These are phyloP conservation scores for Monochamus saltuarius DNA, from an alignment of 1,140 invertebrate genomes.

Conservation along the genomic window DNA sequence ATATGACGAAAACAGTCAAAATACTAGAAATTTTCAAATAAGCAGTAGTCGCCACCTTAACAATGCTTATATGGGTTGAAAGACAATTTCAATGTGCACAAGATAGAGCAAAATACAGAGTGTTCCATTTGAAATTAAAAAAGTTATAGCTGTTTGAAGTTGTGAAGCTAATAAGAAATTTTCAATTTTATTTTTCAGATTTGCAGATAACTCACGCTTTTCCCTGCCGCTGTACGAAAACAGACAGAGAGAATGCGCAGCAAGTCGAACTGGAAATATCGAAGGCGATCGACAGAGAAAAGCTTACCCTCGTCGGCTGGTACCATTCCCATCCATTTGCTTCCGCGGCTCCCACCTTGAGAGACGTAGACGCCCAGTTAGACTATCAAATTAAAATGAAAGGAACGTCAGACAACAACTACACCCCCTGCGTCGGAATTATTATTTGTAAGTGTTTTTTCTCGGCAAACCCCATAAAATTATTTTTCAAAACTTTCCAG, in stretches of 20 bases:
- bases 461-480: too few relatives aligned
- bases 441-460: constrained; percentile 77
- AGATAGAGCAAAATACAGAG: too few relatives aligned
- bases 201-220: constrained; percentile 85
- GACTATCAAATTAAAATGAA: constrained; percentile 95
- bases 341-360: constrained; percentile 82
- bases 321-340: constrained; percentile 95
- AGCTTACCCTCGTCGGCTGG: constrained; percentile 86
- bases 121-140: too few relatives aligned
- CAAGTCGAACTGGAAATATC: constrained; percentile 80
- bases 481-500: too few relatives aligned
- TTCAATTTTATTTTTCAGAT: constrained; percentile 60
- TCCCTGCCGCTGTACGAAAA: constrained; percentile 81
- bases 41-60: too few relatives aligned
- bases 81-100: too few relatives aligned
- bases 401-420: constrained; percentile 82
- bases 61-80: too few relatives aligned
- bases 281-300: constrained; percentile 76
- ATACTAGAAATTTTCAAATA: too few relatives aligned
- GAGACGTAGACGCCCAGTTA: constrained; percentile 89
- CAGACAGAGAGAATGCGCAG: constrained; percentile 70
- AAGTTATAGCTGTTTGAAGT: too few relatives aligned
- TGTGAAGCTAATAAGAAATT: not conserved
- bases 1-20: too few relatives aligned
- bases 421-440: constrained; percentile 89